Evolutionary conservation across 2,797 vertebrate genomes (phyloP).

Genomic region (Lithobates pipiens): DNA sequence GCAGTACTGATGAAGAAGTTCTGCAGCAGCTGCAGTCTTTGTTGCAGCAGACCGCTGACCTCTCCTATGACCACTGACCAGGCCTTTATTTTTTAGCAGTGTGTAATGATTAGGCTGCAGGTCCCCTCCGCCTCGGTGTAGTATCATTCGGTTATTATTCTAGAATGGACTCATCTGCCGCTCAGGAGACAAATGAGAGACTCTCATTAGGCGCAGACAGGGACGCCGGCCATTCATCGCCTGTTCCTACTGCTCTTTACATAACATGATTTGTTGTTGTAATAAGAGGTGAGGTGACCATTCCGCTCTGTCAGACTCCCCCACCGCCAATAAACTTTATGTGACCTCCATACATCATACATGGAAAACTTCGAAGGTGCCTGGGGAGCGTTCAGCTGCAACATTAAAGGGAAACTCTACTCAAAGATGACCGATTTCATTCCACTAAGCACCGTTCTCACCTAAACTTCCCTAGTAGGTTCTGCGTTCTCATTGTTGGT

Average conservation of each 20-base stretch:
- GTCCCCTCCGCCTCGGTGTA: not conserved
- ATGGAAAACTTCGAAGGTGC: conserved; percentile 4
- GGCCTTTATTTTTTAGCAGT: not conserved
- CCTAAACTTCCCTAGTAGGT: not conserved
- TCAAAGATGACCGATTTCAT: not conserved
- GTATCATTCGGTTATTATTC: not conserved
- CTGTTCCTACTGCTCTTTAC: conserved; percentile 41
- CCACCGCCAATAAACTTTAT: conserved; percentile 44
- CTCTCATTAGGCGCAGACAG: conserved; percentile 35
- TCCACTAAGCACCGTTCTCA: not conserved
- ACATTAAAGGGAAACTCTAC: not conserved
- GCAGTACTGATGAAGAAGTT: not conserved
- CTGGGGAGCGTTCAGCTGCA: conserved; percentile 11
- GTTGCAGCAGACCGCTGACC: not conserved
- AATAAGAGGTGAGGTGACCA: conserved; percentile 37
- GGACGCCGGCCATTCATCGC: conserved; percentile 43
- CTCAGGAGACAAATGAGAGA: conserved; percentile 32
- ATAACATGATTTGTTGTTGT: conserved; percentile 51
- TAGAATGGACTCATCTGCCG: conserved; percentile 33
- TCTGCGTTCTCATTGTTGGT: too few species aligned
- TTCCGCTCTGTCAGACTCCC: conserved; percentile 15
- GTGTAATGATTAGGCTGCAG: not conserved
- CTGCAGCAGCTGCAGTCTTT: not conserved
- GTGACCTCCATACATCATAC: conserved; percentile 59
- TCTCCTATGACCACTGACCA: not conserved